Base-by-base conservation (phyloP, 2,113 vertebrate species). In the Aspidoscelis tigris region DNA sequence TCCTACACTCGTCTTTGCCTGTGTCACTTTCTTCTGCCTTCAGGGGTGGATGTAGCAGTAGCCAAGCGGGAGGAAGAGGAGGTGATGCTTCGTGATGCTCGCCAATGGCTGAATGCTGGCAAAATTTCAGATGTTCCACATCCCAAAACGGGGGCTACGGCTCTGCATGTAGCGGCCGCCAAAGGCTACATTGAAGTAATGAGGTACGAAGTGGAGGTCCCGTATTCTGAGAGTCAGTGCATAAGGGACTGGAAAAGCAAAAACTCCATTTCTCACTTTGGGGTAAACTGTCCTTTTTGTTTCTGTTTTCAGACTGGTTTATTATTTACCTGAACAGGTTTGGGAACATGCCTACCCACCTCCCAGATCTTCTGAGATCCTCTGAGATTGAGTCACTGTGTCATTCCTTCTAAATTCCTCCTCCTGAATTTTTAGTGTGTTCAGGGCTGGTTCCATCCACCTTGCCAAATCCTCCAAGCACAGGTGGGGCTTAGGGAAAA, bases 131-230 rank as follows among this genome's bases (percentile, higher is more conserved):
- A 96, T 14, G 93, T 96, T 16, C 93, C 89, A 74, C 95, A 98
- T 80, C 96, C 97, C 5, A 96, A 94, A 82, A 98, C 97, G 0
- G 97, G 97, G 6, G 98, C 97, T 91, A 97, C 96, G 0, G 97
- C 98, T 7, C 95, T 98, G 83, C 98, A 98, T 0, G 98, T 98
- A 68, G 97, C 98, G 0, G 97, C 98, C 0, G 98, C 98, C 69
- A 98, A 98, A 93, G 97, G 98, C 86, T 98, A 98, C 89, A 87
- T 97, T 0, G 97, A 98, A 83, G 97, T 98, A 89, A 97, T 98
- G 90, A 98, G 97, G 98, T 98, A 91, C 94, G 94, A 71, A 0
- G 24, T 33, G 11, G 44, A 5, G 2, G 4, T 1, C 21, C 14
- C 4, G 2, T 75, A 21, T 41, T 41, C 70, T n/a, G 39, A 64